phyloP scores from a whole-genome alignment of 1,140 invertebrate species.

The Ceratoteleas bidentatus region DNA sequence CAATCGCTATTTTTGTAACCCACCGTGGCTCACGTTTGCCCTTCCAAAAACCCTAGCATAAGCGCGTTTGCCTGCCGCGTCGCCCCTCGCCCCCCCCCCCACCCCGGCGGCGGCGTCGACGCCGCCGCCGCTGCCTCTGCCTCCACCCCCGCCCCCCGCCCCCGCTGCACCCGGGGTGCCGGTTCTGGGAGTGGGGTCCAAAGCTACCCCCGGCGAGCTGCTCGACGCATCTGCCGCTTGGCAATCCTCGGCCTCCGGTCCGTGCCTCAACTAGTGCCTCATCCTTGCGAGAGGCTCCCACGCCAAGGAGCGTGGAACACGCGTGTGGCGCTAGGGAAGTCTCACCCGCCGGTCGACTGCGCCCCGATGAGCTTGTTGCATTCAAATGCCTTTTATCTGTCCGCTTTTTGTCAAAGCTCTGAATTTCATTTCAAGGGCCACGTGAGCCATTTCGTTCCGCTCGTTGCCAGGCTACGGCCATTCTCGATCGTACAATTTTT shows the following conservation, averaged over 20 bases:
- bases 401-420: slow-evolving; percentile 20
- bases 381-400: slow-evolving; percentile 4
- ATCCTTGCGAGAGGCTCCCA: not conserved
- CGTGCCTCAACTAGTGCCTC: too few species aligned
- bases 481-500: not conserved
- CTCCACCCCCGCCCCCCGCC: too few species aligned
- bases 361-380: too few species aligned
- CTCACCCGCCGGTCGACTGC: too few species aligned
- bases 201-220: not conserved
- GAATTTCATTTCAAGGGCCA: slow-evolving; percentile 20
- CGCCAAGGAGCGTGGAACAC: too few species aligned
- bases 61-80: too few species aligned
- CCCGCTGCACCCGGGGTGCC: too few species aligned
- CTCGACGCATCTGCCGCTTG: slow-evolving; percentile 1
- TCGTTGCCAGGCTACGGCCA: not conserved
- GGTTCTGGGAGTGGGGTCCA: not conserved
- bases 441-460: not conserved
- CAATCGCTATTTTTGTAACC: too few species aligned
- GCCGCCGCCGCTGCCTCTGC: too few species aligned
- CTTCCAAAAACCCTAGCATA: too few species aligned
- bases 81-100: too few species aligned
- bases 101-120: not conserved
- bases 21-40: too few species aligned
- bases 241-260: not conserved
- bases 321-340: not conserved